A percentile compares a stretch with the other conserved stretches of the same genome.
Conservation (phyloP, 1,140 invertebrate genomes). For the Drosophila ambigua region DNA sequence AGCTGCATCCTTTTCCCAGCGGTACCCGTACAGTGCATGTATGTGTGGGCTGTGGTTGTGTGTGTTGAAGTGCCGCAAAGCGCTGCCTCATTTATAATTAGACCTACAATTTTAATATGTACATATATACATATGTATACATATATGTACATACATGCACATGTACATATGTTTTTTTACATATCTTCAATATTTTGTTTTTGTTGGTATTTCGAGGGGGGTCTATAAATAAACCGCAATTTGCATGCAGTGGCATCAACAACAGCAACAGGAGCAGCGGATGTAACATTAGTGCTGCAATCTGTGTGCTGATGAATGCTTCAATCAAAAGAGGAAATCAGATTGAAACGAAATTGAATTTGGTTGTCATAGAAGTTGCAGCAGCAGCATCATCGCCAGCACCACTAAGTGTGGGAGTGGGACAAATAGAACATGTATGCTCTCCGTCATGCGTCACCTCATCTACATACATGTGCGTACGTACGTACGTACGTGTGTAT, state of each 20-base stretch:
- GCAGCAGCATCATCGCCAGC: not conserved
- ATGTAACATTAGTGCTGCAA: no score
- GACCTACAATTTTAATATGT: not conserved
- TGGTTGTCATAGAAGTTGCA: not conserved
- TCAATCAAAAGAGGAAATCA: conserved; percentile 12
- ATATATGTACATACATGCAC: not conserved
- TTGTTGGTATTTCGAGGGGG: no score
- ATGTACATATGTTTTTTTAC: not conserved
- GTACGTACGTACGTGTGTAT: conserved; percentile 7
- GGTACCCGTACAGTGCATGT: not conserved
- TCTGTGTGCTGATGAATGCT: not conserved
- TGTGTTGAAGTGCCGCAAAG: not conserved
- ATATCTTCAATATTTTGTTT: no score
- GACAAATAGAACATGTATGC: conserved; percentile 7
- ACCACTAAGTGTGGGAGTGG: not conserved
- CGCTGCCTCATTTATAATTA: no score
- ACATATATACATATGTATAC: not conserved
- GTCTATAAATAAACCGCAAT: no score
- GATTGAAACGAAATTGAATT: conserved; percentile 22
- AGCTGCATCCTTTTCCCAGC: no score
- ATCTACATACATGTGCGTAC: conserved; percentile 11
- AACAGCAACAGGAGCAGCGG: no score
- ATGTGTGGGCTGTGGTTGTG: not conserved
- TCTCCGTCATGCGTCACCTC: conserved; percentile 31
- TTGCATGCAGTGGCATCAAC: no score